Percentiles rank a stretch among this genome's conserved stretches.
Evolutionary conservation across 2,113 vertebrate genomes (phyloP).

Genomic region (Promerops cafer): DNA sequence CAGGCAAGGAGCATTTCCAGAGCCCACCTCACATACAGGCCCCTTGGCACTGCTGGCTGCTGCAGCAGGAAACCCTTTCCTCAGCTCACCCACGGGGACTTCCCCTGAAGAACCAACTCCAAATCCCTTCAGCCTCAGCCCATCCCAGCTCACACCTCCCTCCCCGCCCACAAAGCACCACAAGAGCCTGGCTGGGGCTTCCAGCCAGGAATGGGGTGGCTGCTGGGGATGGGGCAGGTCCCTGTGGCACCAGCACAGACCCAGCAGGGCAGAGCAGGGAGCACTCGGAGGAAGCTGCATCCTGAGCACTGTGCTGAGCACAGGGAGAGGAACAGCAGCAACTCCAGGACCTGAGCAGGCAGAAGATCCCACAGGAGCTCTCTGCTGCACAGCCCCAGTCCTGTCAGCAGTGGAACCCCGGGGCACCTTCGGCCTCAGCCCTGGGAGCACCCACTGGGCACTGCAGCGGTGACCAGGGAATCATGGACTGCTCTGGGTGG

Average conservation of each 20-base stretch:
- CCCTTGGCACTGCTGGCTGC: accelerated
- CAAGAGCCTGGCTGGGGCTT: neutral
- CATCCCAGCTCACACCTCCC: accelerated
- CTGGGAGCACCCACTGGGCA: accelerated
- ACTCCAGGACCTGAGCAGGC: accelerated
- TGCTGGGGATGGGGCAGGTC: neutral
- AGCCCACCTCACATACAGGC: accelerated
- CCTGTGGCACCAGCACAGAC: neutral
- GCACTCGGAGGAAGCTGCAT: accelerated
- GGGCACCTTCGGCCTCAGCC: accelerated
- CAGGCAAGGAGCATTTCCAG: neutral
- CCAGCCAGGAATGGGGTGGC: neutral
- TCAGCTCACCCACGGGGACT: neutral
- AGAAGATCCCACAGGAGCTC: accelerated
- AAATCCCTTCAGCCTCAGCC: neutral
- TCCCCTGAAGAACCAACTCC: neutral
- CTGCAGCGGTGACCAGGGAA: accelerated
- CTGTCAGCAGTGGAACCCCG: accelerated
- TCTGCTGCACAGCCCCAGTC: neutral
- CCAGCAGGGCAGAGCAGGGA: accelerated
- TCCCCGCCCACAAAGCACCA: neutral
- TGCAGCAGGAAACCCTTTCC: neutral
- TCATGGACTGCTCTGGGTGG: neutral
- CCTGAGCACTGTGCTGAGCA: accelerated
- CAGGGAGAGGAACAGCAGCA: neutral